Percentiles rank a stretch among this genome's conserved stretches.
Evolutionary conservation across 2,797 vertebrate species (phyloP).

Genomic region (Triplophysa bombifrons): DNA sequence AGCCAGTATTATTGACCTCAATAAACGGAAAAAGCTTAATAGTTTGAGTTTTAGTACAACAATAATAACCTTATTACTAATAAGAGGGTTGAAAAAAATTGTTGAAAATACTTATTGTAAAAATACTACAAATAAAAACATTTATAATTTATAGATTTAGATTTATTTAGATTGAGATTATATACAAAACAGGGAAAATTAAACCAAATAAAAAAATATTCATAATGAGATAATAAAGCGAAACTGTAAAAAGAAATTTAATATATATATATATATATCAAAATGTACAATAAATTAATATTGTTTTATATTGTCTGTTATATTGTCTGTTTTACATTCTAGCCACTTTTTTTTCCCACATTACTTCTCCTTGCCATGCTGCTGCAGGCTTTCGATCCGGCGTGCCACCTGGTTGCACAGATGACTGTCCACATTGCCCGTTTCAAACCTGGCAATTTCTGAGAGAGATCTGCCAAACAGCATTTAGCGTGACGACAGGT

Average conservation of each 20-base stretch:
- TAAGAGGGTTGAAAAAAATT: not conserved
- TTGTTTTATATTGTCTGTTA: no score
- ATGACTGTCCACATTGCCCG: conserved; percentile 26
- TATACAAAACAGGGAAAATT: not conserved
- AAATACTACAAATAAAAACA: no score
- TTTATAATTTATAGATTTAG: no score
- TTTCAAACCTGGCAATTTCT: conserved; percentile 28
- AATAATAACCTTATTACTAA: no score
- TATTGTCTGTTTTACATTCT: not conserved
- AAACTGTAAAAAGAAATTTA: no score
- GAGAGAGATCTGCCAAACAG: conserved; percentile 42
- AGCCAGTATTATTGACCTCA: no score
- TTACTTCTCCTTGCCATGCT: not conserved
- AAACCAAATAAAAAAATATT: not conserved
- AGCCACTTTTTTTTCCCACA: not conserved
- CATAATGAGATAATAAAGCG: no score
- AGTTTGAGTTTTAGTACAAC: no score
- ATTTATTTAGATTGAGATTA: no score
- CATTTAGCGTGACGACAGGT: conserved; percentile 32
- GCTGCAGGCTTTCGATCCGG: not conserved
- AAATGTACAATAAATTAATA: no score
- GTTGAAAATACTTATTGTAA: not conserved
- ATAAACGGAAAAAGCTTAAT: no score
- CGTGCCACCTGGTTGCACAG: conserved; percentile 42
- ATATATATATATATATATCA: no score